These are phyloP conservation scores for Lasius fuliginosus DNA, from an alignment of 2,888 invertebrate genomes.

Conservation along the genomic window DNA sequence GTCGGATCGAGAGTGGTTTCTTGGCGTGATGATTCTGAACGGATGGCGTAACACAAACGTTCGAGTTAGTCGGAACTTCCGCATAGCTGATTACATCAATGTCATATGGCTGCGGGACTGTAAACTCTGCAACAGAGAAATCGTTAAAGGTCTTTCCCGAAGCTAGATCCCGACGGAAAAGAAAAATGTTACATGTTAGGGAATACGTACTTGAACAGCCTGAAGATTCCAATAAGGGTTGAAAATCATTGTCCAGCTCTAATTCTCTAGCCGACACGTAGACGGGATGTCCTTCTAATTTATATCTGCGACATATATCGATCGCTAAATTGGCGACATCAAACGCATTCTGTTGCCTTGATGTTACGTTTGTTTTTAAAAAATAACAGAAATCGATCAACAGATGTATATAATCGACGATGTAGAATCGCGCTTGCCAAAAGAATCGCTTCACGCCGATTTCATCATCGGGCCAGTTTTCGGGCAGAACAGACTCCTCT, in stretches of 20 bases:
- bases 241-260: conserved; percentile 71
- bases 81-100: conserved; percentile 68
- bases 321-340: conserved; percentile 72
- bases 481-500: conserved; percentile 25
- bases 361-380: conserved; percentile 62
- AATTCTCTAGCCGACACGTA: conserved; percentile 75
- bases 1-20: conserved; percentile 67
- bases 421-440: conserved; percentile 74
- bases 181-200: conserved; percentile 2
- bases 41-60: conserved; percentile 71
- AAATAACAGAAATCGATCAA: conserved; percentile 80
- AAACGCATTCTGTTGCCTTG: conserved; percentile 59
- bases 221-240: conserved; percentile 53
- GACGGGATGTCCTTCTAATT: conserved; percentile 78
- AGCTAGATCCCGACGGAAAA: not conserved
- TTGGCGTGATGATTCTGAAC: conserved; percentile 54
- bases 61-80: not conserved
- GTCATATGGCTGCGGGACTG: conserved; percentile 68
- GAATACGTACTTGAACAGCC: conserved; percentile 69
- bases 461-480: conserved; percentile 40
- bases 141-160: not conserved
- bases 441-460: conserved; percentile 16
- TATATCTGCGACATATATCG: conserved; percentile 72
- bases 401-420: conserved; percentile 78
- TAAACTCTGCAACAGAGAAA: conserved; percentile 71